Percentiles rank a stretch among this genome's conserved stretches.
Evolutionary conservation across 2,888 invertebrate species (phyloP).

Genomic region (Apodemia hepburni): DNA sequence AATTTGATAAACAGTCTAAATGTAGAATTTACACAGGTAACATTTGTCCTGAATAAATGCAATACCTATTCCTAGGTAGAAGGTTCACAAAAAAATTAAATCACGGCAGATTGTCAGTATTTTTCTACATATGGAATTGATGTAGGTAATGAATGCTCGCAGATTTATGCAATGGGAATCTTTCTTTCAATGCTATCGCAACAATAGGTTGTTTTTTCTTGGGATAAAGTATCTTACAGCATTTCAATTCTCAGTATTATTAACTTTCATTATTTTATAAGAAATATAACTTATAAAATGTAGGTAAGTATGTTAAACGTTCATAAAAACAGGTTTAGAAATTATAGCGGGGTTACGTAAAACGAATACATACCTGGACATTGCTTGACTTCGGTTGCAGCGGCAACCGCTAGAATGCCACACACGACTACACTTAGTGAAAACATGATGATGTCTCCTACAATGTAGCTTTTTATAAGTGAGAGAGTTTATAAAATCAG

Average conservation of each 20-base stretch:
- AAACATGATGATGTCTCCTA: slow-evolving; percentile 57
- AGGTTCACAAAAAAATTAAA: not conserved
- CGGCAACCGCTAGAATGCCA: slow-evolving; percentile 43
- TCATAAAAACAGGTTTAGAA: not conserved
- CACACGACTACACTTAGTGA: slow-evolving; percentile 50
- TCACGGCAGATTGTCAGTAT: not conserved
- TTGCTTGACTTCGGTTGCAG: slow-evolving; percentile 56
- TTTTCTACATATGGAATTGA: no score
- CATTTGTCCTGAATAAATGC: not conserved
- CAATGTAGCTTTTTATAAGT: no score
- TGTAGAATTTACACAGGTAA: no score
- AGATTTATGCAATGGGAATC: no score
- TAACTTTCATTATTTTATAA: no score
- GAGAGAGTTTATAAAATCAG: no score
- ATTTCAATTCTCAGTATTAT: no score
- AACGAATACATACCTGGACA: slow-evolving; percentile 52
- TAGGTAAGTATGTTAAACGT: no score
- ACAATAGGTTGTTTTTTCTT: no score
- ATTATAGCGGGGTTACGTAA: slow-evolving; percentile 29
- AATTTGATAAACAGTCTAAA: not conserved
- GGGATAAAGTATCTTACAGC: no score
- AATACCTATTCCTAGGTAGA: not conserved
- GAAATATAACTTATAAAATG: no score
- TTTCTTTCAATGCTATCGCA: no score
- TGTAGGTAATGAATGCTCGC: not conserved